Evolutionary conservation across 2,113 vertebrate species (phyloP), one percentile per base, ranked within the genome.

Genomic region (Marcusenius ussheri): DNA sequence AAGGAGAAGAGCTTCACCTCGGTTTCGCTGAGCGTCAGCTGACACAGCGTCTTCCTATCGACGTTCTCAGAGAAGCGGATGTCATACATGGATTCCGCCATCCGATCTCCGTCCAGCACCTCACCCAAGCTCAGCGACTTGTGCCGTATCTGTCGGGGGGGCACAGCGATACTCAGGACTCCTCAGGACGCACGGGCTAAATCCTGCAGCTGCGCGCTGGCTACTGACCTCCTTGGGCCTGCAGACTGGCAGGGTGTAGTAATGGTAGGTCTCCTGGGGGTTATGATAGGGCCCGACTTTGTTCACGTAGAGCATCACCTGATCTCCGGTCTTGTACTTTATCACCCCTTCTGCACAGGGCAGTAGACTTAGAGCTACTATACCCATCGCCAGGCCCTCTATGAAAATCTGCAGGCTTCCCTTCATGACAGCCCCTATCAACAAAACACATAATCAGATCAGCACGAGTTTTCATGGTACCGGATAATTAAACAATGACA

Each of bases 201-300:
- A 42, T 42, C 39, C 39, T 9, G 39, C n/a, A 35, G 21, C 7
- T 3, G 6, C 17, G 3, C 21, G 24, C 24, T 5, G 21, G 42
- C 49, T 66, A 94, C 94, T 94, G 89, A 98, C 97, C 95, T 97
- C 96, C 89, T 96, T 93, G 0, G 98, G 98, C 83, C 96, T 96
- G 94, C 98, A 98, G 27, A 98, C 98, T 2, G 98, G 97, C 89
- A 98, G 94, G 1, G 97, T 97, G 91, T 98, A 98, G 94, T 96
- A 98, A 94, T 98, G 97, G 94, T 98, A 98, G 7, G 98, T 98
- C 94, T 98, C 98, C 92, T 98, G 97, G 27, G 98, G 98, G 91
- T 98, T 98, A 92, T 98, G 97, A 92, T 98, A 98, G 56, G 98
- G 97, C 2, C 98, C 98, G 88, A 98, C 98, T 96, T 98, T 98